Percentiles rank a stretch among this genome's conserved stretches.
phyloP scores from a whole-genome alignment of 2,797 vertebrate genomes.

The Sylvilagus floridanus region DNA sequence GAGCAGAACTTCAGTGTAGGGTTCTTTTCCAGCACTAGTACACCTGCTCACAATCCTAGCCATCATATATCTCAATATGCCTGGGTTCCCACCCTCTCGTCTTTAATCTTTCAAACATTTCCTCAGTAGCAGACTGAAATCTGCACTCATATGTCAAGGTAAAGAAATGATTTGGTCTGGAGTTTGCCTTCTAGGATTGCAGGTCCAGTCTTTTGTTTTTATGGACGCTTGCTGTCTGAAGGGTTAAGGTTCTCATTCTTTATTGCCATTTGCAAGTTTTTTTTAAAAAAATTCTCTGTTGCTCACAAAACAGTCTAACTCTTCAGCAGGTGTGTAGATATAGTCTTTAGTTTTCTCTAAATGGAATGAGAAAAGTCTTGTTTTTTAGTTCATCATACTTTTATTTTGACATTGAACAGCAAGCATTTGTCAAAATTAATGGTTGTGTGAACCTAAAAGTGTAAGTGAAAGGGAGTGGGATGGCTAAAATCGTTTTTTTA shows the following conservation, averaged over 20 bases:
- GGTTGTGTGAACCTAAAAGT: neutral
- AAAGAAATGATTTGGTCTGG: neutral
- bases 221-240: neutral
- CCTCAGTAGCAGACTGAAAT: neutral
- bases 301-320: constrained; percentile 12
- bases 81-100: neutral
- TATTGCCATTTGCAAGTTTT: neutral
- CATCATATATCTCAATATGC: neutral
- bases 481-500: constrained; percentile 42
- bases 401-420: constrained; percentile 51
- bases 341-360: neutral
- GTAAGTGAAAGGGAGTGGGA: neutral
- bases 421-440: constrained; percentile 53
- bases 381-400: constrained; percentile 48
- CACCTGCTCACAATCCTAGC: neutral
- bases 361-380: constrained; percentile 22
- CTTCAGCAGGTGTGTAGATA: neutral
- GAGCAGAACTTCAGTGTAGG: neutral
- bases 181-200: neutral
- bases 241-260: constrained; percentile 11
- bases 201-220: neutral
- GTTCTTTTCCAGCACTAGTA: neutral
- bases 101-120: neutral
- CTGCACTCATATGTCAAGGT: neutral
- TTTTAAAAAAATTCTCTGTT: neutral